phyloP scores from a whole-genome alignment of 2,888 invertebrate genomes.

The Cenopis cana region DNA sequence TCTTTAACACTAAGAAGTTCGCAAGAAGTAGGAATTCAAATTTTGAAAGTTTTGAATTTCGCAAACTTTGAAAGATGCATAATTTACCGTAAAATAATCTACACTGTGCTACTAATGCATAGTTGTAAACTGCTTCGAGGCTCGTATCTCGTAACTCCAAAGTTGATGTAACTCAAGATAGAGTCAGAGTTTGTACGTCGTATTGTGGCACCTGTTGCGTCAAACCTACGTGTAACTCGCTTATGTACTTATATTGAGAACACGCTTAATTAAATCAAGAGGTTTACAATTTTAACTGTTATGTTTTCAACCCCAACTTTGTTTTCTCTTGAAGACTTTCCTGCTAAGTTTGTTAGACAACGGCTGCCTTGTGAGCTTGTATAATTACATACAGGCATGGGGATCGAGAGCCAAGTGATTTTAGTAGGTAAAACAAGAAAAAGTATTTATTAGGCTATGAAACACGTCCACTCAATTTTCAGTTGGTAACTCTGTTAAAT shows the following conservation, averaged over 20 bases:
- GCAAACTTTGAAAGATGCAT: neutral
- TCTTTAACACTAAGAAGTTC: neutral
- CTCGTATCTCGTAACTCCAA: constrained; percentile 22
- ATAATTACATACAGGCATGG: neutral
- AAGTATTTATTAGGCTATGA: too few species aligned
- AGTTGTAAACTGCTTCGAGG: constrained; percentile 20
- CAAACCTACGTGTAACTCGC: neutral
- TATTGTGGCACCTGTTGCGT: constrained; percentile 33
- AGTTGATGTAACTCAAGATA: constrained; percentile 30
- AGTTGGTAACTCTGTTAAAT: too few species aligned
- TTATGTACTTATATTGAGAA: constrained; percentile 7
- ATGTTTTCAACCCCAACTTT: constrained; percentile 6
- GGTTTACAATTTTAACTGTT: constrained; percentile 31
- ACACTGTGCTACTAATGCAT: neutral
- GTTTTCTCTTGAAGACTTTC: constrained; percentile 13
- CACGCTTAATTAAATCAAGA: constrained; percentile 23
- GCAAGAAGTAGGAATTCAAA: neutral
- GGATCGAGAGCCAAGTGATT: neutral
- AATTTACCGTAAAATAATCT: neutral
- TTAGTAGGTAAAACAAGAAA: too few species aligned
- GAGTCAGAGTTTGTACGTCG: constrained; percentile 22
- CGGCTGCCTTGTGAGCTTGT: neutral
- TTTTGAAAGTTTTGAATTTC: neutral
- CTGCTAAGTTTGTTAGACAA: constrained; percentile 8
- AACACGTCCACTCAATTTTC: too few species aligned